Conservation (phyloP, 2,888 invertebrate genomes). For the Chesias legatella region DNA sequence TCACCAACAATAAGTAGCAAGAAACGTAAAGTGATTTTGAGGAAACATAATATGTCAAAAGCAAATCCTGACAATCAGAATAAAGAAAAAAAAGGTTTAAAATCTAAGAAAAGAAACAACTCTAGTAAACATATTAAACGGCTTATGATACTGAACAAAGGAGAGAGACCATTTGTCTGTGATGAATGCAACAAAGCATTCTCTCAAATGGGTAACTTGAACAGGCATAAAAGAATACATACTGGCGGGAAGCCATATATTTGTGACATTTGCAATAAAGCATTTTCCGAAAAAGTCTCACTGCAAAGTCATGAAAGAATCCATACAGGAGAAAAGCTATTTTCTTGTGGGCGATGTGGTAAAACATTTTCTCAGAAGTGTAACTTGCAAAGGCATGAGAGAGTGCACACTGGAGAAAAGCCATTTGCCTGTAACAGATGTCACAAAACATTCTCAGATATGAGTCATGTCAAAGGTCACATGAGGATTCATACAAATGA, state of each 20-base stretch:
- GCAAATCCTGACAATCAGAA: constrained; percentile 3
- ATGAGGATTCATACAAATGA: constrained; percentile 17
- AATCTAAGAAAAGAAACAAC: neutral
- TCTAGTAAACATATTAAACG: neutral
- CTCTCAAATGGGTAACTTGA: constrained; percentile 17
- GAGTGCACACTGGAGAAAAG: constrained; percentile 16
- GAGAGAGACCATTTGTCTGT: constrained; percentile 10
- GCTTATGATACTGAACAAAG: neutral
- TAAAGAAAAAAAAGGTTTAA: neutral
- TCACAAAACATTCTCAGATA: constrained; percentile 17
- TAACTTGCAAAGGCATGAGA: constrained; percentile 16
- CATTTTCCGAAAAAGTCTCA: constrained; percentile 15
- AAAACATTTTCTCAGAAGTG: constrained; percentile 18
- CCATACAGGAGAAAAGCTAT: constrained; percentile 15
- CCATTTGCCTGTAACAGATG: constrained; percentile 14
- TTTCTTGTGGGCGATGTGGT: constrained; percentile 11
- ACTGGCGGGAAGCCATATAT: constrained; percentile 15
- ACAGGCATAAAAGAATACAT: constrained; percentile 15
- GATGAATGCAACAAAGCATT: constrained; percentile 11
- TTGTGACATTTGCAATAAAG: constrained; percentile 16
- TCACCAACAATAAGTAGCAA: no score
- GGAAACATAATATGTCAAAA: neutral
- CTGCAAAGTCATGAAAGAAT: constrained; percentile 12
- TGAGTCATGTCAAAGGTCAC: constrained; percentile 16
- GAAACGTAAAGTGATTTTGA: no score